Conservation (phyloP, 2,113 vertebrate species). For the Hippocampus comes region DNA sequence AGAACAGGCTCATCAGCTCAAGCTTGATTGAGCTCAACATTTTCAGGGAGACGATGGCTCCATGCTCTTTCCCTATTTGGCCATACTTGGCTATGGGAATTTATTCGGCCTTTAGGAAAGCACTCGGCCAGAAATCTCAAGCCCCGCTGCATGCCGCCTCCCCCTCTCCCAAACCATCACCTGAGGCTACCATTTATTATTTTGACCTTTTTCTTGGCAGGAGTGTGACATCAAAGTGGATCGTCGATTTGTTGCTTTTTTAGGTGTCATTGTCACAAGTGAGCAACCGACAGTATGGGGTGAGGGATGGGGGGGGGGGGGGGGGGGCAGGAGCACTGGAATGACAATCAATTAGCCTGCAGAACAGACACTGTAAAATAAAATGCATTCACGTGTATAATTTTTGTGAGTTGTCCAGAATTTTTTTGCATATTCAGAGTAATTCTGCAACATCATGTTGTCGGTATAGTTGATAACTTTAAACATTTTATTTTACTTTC, state of each 20-base stretch:
- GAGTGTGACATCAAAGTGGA: constrained; percentile 64
- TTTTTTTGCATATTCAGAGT: background rate
- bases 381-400: background rate
- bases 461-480: too few species aligned
- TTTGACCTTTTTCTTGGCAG: constrained; percentile 76
- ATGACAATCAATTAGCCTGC: constrained; percentile 59
- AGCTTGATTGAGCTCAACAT: constrained; percentile 58
- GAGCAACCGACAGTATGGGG: constrained; percentile 63
- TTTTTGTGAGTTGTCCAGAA: background rate
- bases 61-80: constrained; percentile 70
- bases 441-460: too few species aligned
- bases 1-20: constrained; percentile 40
- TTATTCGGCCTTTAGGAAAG: constrained; percentile 65
- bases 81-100: constrained; percentile 68
- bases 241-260: constrained; percentile 48
- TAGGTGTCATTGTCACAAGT: constrained; percentile 62
- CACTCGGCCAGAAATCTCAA: constrained; percentile 59
- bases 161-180: constrained; percentile 65
- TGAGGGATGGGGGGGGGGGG: constrained; percentile 14
- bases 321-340: constrained; percentile 64
- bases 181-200: constrained; percentile 81
- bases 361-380: background rate
- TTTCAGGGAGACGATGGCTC: constrained; percentile 56
- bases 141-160: constrained; percentile 22
- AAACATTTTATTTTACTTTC: too few species aligned